A percentile compares a stretch with the other conserved stretches of the same genome.
Conservation (phyloP, 1,140 invertebrate species). For the Brachionus paranguensis region DNA sequence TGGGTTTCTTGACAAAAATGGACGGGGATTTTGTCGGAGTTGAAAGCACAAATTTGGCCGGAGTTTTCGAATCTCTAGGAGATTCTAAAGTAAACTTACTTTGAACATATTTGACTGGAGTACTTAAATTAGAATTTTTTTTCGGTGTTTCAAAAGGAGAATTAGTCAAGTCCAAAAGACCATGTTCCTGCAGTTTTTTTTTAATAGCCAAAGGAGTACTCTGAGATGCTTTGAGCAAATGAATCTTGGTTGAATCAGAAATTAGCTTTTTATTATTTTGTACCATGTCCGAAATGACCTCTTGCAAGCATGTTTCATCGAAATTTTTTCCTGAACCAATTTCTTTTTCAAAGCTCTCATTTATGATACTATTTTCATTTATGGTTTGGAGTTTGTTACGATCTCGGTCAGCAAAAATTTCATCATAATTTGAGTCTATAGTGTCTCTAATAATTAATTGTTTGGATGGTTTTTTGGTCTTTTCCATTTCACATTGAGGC, state of each 20-base stretch:
- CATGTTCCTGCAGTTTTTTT: conserved; percentile 26
- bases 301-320: conserved; percentile 2
- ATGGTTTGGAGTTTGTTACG: background rate
- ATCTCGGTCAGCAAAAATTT: background rate
- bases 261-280: background rate
- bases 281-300: background rate
- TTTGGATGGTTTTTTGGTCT: background rate
- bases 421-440: background rate
- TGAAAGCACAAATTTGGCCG: background rate
- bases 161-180: conserved; percentile 21
- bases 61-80: background rate
- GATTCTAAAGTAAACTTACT: conserved; percentile 34
- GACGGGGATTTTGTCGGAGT: conserved; percentile 36
- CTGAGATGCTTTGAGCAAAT: background rate
- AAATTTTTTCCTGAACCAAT: background rate
- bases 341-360: conserved; percentile 27
- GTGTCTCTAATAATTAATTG: conserved; percentile 4
- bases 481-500: background rate
- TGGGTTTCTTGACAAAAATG: conserved; percentile 3
- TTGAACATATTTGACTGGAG: conserved; percentile 21
- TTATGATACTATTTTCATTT: background rate
- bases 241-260: background rate
- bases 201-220: conserved; percentile 19
- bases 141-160: background rate
- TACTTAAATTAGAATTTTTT: background rate